phyloP scores from a whole-genome alignment of 2,888 invertebrate species.

The Drosophila phalerata region DNA sequence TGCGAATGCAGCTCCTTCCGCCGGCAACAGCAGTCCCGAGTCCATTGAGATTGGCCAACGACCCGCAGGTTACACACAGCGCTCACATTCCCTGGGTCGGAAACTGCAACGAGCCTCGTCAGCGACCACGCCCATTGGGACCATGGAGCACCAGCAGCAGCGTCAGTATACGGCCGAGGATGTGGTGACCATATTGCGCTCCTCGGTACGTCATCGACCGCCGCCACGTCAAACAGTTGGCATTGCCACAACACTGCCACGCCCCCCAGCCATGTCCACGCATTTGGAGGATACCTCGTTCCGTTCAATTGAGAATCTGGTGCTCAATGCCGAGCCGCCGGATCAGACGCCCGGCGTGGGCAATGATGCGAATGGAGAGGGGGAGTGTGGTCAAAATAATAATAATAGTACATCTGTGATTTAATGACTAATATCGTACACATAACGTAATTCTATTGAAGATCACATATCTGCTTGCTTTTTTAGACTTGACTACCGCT shows the following conservation, averaged over 20 bases:
- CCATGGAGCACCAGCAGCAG: constrained; percentile 41
- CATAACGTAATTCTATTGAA: constrained; percentile 58
- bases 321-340: constrained; percentile 82
- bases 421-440: constrained; percentile 79
- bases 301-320: constrained; percentile 83
- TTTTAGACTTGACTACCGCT: constrained; percentile 77
- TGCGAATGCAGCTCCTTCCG: constrained; percentile 7
- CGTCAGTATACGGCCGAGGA: constrained; percentile 83
- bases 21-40: constrained; percentile 62
- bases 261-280: constrained; percentile 66
- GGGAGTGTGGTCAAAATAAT: constrained; percentile 50
- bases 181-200: constrained; percentile 83
- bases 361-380: constrained; percentile 35
- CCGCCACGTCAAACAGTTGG: constrained; percentile 32
- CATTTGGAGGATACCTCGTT: constrained; percentile 73
- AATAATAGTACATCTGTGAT: constrained; percentile 84
- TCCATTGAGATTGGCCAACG: constrained; percentile 75
- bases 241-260: constrained; percentile 59
- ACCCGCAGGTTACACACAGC: constrained; percentile 64
- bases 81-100: constrained; percentile 78
- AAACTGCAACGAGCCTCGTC: constrained; percentile 56
- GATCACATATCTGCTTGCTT: constrained; percentile 78
- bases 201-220: constrained; percentile 74
- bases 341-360: constrained; percentile 81
- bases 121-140: constrained; percentile 22